Evolutionary conservation across 2,888 invertebrate species (phyloP), one percentile per base, ranked within the genome.

Genomic region (Lysandra bellargus): DNA sequence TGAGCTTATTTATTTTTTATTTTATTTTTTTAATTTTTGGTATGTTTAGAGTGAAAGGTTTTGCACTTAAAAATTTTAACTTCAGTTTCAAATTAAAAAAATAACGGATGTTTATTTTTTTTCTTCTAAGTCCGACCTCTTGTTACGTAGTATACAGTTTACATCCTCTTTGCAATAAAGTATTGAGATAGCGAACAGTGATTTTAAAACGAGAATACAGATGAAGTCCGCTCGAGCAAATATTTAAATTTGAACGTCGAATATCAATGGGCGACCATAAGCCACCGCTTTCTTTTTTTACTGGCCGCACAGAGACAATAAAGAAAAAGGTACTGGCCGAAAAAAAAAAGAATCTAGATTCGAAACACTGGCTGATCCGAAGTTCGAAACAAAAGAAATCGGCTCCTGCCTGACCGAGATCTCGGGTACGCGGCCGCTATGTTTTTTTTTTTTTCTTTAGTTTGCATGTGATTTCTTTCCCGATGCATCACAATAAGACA

Each of bases 251-350:
- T 93, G 92, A 93, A 92, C 90, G 91, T 91, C 92, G 93, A 93
- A 94, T 94, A 94, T 94, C 94, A 94, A 94, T 94, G 94, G 93
- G 91, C 92, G 92, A 90, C 93, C 94, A 94, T 94, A 94, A 94
- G 94, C 94, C 94, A 94, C 94, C 92, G 92, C 89, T 83, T 84
- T 81, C 91, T 90, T 87, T 87, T 90, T 88, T 91, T 83, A 84
- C 87, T 89, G 91, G 86, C 89, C 87, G 90, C 89, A 90, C 91
- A 90, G 91, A 91, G 92, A 93, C 93, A 93, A 93, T 93, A 94
- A 93, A 92, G 92, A 93, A 93, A 93, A 93, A 92, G 90, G 90
- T 89, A 88, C 88, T 76, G 76, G 57, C 53, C 88, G 89, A 88
- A 79, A 80, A 80, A 23, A 23, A 82, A 80, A 91, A 91, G 91